A percentile compares a stretch with the other conserved stretches of the same genome.
phyloP scores from a whole-genome alignment of 2,113 vertebrate genomes.

The Pseudonaja textilis region DNA sequence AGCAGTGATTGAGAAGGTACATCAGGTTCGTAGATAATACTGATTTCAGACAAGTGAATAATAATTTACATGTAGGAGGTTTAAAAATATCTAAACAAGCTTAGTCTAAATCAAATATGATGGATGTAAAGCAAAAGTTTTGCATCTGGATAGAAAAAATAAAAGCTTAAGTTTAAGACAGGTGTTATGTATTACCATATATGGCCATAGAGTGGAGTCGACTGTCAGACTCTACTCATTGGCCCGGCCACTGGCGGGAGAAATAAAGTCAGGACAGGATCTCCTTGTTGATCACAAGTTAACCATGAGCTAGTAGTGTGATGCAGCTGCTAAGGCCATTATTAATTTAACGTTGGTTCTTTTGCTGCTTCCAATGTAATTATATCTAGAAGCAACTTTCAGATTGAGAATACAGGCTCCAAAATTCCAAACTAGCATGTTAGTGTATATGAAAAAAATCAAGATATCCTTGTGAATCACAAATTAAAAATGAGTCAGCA shows the following conservation, averaged over 20 bases:
- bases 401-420: background rate
- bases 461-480: background rate
- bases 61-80: background rate
- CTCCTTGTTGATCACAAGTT: background rate
- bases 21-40: background rate
- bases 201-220: too few species aligned
- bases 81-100: background rate
- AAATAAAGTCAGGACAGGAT: background rate
- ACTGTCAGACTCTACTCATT: too few species aligned
- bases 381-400: background rate
- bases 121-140: background rate
- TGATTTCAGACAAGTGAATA: background rate
- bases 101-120: background rate
- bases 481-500: background rate
- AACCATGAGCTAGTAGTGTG: background rate
- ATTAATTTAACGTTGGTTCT: background rate
- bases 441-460: background rate
- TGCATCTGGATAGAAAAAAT: background rate
- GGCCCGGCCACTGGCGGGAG: too few species aligned
- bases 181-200: background rate
- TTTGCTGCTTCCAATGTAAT: background rate
- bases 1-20: background rate
- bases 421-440: background rate
- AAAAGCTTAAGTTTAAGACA: background rate
- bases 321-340: background rate